Conservation (phyloP, 2,888 invertebrate species). For the Chloroclystis v-ata region DNA sequence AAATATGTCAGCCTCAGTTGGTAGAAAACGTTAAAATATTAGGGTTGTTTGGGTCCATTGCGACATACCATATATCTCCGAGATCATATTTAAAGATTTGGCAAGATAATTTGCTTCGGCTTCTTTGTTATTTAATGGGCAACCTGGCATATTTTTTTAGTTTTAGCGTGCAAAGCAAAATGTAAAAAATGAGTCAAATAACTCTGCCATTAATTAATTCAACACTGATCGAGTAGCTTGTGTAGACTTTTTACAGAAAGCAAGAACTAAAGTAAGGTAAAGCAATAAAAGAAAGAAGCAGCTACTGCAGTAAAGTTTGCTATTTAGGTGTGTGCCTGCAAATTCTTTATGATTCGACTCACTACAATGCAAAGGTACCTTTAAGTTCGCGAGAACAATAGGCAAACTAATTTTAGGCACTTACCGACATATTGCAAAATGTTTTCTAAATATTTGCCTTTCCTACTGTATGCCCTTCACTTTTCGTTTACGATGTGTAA, state of each 20-base stretch:
- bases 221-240: neutral
- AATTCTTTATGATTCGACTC: neutral
- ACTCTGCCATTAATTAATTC: neutral
- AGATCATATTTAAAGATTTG: slow-evolving; percentile 52
- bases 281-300: slow-evolving; percentile 2
- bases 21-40: slow-evolving; percentile 62
- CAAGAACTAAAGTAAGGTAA: neutral
- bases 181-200: too few species aligned
- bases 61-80: slow-evolving; percentile 45
- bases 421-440: slow-evolving; percentile 3
- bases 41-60: slow-evolving; percentile 59
- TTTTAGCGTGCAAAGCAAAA: slow-evolving; percentile 17
- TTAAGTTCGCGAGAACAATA: slow-evolving; percentile 4
- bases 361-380: neutral
- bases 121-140: slow-evolving; percentile 34
- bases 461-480: slow-evolving; percentile 11
- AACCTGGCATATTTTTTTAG: slow-evolving; percentile 20
- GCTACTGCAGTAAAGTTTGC: slow-evolving; percentile 12
- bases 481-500: neutral
- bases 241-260: neutral
- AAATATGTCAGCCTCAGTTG: slow-evolving; percentile 48
- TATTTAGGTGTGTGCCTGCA: neutral
- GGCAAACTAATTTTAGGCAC: neutral
- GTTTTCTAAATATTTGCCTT: slow-evolving; percentile 6
- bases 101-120: slow-evolving; percentile 56